Base-by-base conservation (phyloP, 2,113 vertebrate species). In the Hippocampus barbouri region DNA sequence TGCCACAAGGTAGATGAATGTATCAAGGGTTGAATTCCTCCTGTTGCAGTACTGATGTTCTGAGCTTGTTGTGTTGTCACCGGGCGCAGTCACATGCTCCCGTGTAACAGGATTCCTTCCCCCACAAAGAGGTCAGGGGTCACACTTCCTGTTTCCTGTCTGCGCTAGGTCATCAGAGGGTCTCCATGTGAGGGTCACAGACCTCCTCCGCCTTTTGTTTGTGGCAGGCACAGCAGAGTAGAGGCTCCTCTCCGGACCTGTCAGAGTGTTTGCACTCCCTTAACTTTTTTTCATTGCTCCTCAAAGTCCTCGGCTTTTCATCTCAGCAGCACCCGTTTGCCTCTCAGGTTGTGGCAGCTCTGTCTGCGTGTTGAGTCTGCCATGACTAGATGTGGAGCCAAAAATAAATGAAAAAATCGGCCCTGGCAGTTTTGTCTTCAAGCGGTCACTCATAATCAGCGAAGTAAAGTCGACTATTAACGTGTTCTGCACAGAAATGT, bases 101-200 rank as follows among this genome's bases (percentile, higher is more conserved):
- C 69, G 69, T 80, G 86, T 79, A 88, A 85, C 83, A 79, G 51
- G 76, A 86, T 68, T 77, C 75, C 71, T 69, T 72, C 75, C 60
- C 74, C 61, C 63, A 12, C 34, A 38, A 54, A 67, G 40, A 80
- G 90, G 89, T 88, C 89, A 91, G 70, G 72, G 89, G 88, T 90
- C 91, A 73, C 76, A 88, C 89, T 93, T 92, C 92, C 92, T 91
- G 91, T 92, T 93, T 93, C 92, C 91, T 91, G 91, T 90, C 82
- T 87, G 77, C 75, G 74, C 81, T 77, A 75, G 91, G 89, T 92
- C 92, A 89, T 86, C 79, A 89, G 76, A 86, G 87, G 90, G 91
- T 90, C 89, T 91, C 73, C 72, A 75, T 66, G 70, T 49, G 76
- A 88, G 90, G 88, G 86, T 91, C 88, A 78, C 49, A 73, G 79